phyloP scores from a whole-genome alignment of 2,888 invertebrate species.

The Axea sp. region DNA sequence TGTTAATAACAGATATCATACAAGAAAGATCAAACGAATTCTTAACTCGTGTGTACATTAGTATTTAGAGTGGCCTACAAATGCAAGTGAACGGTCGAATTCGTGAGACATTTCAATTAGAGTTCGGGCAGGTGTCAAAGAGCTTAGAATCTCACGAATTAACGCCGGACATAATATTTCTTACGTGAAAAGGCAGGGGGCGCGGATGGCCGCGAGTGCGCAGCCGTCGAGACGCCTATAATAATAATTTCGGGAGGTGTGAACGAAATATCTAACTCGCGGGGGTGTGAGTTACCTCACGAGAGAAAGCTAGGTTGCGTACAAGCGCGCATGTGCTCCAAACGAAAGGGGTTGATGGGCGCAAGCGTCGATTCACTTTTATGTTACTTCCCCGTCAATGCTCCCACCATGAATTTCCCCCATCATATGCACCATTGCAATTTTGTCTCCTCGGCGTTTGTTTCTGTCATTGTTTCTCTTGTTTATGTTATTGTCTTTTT shows the following conservation, averaged over 20 bases:
- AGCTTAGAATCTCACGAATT: slow-evolving; percentile 24
- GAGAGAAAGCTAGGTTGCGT: slow-evolving; percentile 45
- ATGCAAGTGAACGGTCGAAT: slow-evolving; percentile 12
- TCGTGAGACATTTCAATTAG: slow-evolving; percentile 31
- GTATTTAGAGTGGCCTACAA: slow-evolving; percentile 4
- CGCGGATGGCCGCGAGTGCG: slow-evolving; percentile 63
- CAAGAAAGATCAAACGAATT: slow-evolving; percentile 5
- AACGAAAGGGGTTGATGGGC: slow-evolving; percentile 62
- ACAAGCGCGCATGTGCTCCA: slow-evolving; percentile 51
- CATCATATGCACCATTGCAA: neutral
- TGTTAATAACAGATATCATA: slow-evolving; percentile 15
- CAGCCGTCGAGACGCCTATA: slow-evolving; percentile 74
- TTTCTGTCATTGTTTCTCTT: slow-evolving; percentile 33
- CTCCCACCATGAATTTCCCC: slow-evolving; percentile 44
- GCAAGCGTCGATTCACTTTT: slow-evolving; percentile 74
- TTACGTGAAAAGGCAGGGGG: slow-evolving; percentile 33
- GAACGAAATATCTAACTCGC: slow-evolving; percentile 70
- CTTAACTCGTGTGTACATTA: slow-evolving; percentile 3
- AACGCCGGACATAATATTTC: slow-evolving; percentile 46
- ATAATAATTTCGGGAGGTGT: slow-evolving; percentile 76
- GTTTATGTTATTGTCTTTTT: slow-evolving; percentile 58
- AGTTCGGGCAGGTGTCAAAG: slow-evolving; percentile 44
- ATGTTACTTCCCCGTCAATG: slow-evolving; percentile 60
- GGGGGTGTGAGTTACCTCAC: slow-evolving; percentile 57
- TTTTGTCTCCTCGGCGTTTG: slow-evolving; percentile 25